Evolutionary conservation across 2,113 vertebrate species (phyloP).

Genomic region (Cottus gobio): DNA sequence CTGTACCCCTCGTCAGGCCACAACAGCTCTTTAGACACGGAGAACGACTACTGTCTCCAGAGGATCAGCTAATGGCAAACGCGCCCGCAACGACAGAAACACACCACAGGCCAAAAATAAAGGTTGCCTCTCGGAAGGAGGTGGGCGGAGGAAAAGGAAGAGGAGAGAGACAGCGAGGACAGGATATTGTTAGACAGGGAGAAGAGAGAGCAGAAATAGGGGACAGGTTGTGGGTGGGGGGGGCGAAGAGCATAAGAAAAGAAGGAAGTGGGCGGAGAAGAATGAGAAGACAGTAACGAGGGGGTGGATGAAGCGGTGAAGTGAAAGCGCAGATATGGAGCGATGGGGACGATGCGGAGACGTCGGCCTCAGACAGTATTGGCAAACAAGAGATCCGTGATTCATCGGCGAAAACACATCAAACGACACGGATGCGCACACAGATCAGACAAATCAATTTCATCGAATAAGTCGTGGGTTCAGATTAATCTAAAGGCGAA

Average conservation of each 20-base stretch:
- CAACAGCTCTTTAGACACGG: constrained; percentile 87
- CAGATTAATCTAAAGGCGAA: constrained; percentile 20
- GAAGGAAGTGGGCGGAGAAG: constrained; percentile 51
- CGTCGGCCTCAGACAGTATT: constrained; percentile 17
- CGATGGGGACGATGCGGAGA: constrained; percentile 26
- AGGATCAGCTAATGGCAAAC: constrained; percentile 81
- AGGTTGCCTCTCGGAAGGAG: constrained; percentile 50
- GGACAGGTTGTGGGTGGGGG: constrained; percentile 57
- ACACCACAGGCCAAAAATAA: constrained; percentile 47
- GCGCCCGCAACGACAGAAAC: constrained; percentile 39
- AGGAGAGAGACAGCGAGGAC: constrained; percentile 36
- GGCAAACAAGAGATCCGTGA: constrained; percentile 61
- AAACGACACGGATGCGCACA: constrained; percentile 17
- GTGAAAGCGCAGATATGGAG: constrained; percentile 10
- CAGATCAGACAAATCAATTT: constrained; percentile 50
- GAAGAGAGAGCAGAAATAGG: constrained; percentile 37
- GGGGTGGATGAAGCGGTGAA: constrained; percentile 48
- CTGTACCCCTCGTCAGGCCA: constrained; percentile 87
- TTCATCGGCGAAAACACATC: constrained; percentile 54
- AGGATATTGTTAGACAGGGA: constrained; percentile 53
- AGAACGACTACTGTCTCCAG: constrained; percentile 89
- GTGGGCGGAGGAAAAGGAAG: constrained; percentile 37
- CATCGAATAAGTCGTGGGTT: constrained; percentile 12
- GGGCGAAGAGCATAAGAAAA: constrained; percentile 34
- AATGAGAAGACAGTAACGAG: constrained; percentile 57